Base-by-base conservation (phyloP, 2,888 invertebrate genomes). In the Amblyjoppa fuscipennis region DNA sequence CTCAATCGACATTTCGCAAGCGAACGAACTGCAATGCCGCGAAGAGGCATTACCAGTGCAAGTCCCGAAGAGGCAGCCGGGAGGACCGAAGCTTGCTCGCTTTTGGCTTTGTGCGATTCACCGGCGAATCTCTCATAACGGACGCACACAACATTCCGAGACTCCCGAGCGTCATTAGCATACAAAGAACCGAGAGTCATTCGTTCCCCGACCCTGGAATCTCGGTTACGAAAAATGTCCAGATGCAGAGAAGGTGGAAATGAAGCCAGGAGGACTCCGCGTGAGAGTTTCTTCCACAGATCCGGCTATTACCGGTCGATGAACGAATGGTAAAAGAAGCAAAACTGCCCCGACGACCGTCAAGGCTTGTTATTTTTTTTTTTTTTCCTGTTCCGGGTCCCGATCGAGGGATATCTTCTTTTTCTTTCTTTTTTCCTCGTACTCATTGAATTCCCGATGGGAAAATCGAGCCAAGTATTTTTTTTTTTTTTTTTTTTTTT, bases 121-220 rank as follows among this genome's bases (percentile, higher is more conserved):
- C 38, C 20, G 20, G 51, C 34, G 31, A 53, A 16, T 11, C 11
- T 34, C n/a, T 71, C 53, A 20, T 71, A 71, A 71, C 28, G 25
- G 59, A 20, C 53, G 7, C 61, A 28, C 25, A 59, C 45, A 5
- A 74, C 11, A 45, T 28, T 16, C 45, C 13, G 7, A 16, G 13
- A 25, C 45, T 59, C 25, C 0, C n/a, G 31, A 7, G 20, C 45
- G 28, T 74, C 45, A 45, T 74, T 74, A 41, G 25, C 61, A 74
- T 74, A 59, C 31, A 31, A 71, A 71, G 71, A 28, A 45, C 61
- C 45, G 45, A 45, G 13, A 59, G 59, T 25, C 59, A 13, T 28
- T 59, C 25, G 4, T 28, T 28, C 11, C 41, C 4, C 28, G 25
- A 25, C 28, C 53, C 20, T 56, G 53, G 13, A 73, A 73, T 38